Evolutionary conservation across 1,140 invertebrate species (phyloP).

Genomic region (Pollicipes pollicipes): DNA sequence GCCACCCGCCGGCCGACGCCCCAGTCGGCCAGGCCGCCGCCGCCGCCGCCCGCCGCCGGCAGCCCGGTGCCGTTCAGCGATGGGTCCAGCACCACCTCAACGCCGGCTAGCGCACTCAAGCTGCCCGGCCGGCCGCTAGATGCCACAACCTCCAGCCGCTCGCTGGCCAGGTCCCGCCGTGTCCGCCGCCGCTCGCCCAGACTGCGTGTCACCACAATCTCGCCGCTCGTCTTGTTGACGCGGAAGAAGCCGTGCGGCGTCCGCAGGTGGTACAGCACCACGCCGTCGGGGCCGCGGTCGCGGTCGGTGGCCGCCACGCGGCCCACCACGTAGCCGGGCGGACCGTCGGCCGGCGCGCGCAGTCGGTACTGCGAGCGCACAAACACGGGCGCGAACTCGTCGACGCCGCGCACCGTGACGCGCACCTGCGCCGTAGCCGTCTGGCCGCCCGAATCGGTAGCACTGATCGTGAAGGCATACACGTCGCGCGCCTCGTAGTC

Average conservation of each 20-base stretch:
- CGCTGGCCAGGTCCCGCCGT: background rate
- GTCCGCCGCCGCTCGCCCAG: slow-evolving; percentile 26
- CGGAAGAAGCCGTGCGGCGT: slow-evolving; percentile 70
- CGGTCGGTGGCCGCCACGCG: slow-evolving; percentile 70
- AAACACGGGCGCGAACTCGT: slow-evolving; percentile 85
- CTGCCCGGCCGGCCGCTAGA: slow-evolving; percentile 73
- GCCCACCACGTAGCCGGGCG: slow-evolving; percentile 61
- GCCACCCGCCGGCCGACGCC: slow-evolving; percentile 63
- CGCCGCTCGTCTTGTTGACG: slow-evolving; percentile 76
- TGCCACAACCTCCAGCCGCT: slow-evolving; percentile 52
- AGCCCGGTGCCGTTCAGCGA: slow-evolving; percentile 21
- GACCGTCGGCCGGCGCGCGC: slow-evolving; percentile 44
- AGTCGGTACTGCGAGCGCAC: slow-evolving; percentile 73
- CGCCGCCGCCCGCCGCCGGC: slow-evolving; percentile 35
- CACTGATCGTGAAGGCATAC: slow-evolving; percentile 64
- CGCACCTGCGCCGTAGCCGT: slow-evolving; percentile 54
- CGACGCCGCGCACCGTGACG: slow-evolving; percentile 71
- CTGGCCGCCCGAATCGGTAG: slow-evolving; percentile 63
- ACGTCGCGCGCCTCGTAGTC: slow-evolving; percentile 68
- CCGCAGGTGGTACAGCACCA: slow-evolving; percentile 69
- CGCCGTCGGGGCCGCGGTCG: slow-evolving; percentile 77
- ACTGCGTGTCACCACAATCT: slow-evolving; percentile 61
- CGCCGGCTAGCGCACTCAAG: slow-evolving; percentile 60
- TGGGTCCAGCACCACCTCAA: slow-evolving; percentile 63
- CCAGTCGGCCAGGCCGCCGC: slow-evolving; percentile 62